Evolutionary conservation across 30 jellyfish, hydroid and myxozoan species (phyloP), one percentile per base, ranked within the genome.

Genomic region (Turritopsis dohrnii): DNA sequence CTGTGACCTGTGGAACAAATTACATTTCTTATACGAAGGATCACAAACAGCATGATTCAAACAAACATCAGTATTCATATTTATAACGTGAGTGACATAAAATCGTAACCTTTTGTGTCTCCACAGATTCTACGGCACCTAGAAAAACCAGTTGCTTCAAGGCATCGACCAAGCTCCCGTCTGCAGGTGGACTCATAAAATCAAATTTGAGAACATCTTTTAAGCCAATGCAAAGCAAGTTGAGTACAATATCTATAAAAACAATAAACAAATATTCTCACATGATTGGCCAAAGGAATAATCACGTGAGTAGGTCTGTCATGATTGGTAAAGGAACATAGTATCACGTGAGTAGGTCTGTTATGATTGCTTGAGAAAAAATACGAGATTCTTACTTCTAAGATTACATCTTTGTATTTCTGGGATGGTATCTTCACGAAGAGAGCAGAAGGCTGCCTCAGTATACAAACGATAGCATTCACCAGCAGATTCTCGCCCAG

Each of bases 401-500:
- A 82, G 73, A 81, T 82, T 86, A 29, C 98, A 90, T 53, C 99
- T 72, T 79, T 83, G 71, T 1, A 95, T 89, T 80, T 95, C 99
- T 18, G 99, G 99, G 0, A 87, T 86, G 1, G 97, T 82, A 23
- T 92, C 79, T 60, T 87, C 96, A 24, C 83, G 88, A 20, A 94
- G 81, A 0, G 87, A 41, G 22, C 79, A 71, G 86, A 89, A 94
- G 9, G 92, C 60, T 0, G 84, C 90, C 88, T 94, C 99, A 21
- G 99, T 90, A 54, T 86, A 95, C 66, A 95, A 87, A n/a, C 99
- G 90, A 71, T 75, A 95, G 71, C 99, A 95, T 22, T 79, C 52
- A 13, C 99, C 99, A 20, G 97, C 93, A 52, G 90, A 89, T 66
- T 87, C 97, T 24, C 99, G 94, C 26, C 99, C 99, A 21, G 97